Evolutionary conservation across 92 coral and sea anemone genomes (phyloP).

Genomic region (Paramuricea clavata): DNA sequence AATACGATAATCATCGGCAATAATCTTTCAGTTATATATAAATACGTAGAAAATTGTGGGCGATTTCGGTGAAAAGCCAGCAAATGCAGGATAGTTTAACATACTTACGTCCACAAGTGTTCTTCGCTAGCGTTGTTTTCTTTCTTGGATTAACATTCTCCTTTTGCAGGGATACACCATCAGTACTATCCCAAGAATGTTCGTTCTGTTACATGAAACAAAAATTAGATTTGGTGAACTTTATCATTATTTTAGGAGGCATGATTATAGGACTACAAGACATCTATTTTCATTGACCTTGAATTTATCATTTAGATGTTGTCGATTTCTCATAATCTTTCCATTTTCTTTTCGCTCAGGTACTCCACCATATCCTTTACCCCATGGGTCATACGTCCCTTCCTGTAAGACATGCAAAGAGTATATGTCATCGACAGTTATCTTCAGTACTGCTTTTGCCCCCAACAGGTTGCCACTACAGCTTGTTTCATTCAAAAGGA

Average conservation of each 20-base stretch:
- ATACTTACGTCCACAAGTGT: slow-evolving; percentile 81
- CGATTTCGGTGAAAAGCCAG: no score
- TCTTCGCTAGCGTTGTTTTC: slow-evolving; percentile 78
- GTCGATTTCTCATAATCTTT: slow-evolving; percentile 47
- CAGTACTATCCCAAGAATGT: slow-evolving; percentile 80
- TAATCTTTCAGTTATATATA: no score
- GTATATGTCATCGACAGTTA: neutral
- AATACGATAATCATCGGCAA: no score
- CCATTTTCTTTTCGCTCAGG: slow-evolving; percentile 61
- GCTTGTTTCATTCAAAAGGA: no score
- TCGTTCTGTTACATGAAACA: slow-evolving; percentile 64
- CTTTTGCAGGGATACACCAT: slow-evolving; percentile 60
- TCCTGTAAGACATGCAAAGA: neutral
- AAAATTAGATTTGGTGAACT: no score
- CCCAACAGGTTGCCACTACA: no score
- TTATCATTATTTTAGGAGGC: neutral
- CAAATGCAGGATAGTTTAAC: neutral
- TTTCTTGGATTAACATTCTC: slow-evolving; percentile 77
- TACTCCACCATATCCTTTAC: slow-evolving; percentile 60
- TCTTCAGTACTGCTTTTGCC: neutral
- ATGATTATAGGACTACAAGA: neutral
- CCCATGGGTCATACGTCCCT: slow-evolving; percentile 62
- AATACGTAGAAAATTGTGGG: no score
- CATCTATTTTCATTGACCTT: neutral
- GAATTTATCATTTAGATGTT: slow-evolving; percentile 20